These are phyloP conservation scores for Bergia sp. DNA, from an alignment of 92 coral and sea anemone species.

Conservation along the genomic window DNA sequence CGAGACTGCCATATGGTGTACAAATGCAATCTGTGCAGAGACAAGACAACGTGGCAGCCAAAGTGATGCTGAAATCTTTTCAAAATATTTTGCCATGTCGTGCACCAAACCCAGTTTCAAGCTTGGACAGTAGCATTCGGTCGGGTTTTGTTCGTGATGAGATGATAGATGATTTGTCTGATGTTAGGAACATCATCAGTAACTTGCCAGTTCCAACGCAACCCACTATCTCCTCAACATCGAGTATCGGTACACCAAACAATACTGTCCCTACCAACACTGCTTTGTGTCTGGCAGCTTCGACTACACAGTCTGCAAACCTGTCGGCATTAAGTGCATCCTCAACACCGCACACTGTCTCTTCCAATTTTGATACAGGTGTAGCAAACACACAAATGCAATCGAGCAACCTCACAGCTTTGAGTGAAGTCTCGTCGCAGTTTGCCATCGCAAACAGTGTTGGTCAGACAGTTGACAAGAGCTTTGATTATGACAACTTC, in stretches of 20 bases:
- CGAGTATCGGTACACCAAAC: neutral
- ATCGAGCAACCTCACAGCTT: neutral
- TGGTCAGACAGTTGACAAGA: neutral
- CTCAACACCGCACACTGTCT: neutral
- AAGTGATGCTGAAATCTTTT: neutral
- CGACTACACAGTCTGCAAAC: neutral
- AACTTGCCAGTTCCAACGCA: constrained; percentile 20
- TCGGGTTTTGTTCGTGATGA: neutral
- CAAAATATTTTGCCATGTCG: neutral
- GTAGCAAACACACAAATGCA: neutral
- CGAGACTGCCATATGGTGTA: neutral
- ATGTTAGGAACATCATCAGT: constrained; percentile 19
- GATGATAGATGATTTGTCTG: constrained; percentile 34
- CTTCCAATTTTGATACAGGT: neutral
- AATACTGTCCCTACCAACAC: neutral
- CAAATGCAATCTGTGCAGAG: neutral
- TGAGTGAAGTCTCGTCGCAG: neutral
- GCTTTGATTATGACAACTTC: neutral
- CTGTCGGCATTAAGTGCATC: neutral
- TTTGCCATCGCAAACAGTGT: neutral
- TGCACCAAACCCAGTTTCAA: constrained; percentile 16
- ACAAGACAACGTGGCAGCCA: neutral
- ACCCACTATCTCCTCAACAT: neutral
- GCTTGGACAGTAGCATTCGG: neutral
- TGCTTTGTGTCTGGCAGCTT: neutral